A percentile compares a stretch with the other conserved stretches of the same genome.
These are phyloP conservation scores for Leptopilina myrica DNA, from an alignment of 2,888 invertebrate species.

Conservation along the genomic window DNA sequence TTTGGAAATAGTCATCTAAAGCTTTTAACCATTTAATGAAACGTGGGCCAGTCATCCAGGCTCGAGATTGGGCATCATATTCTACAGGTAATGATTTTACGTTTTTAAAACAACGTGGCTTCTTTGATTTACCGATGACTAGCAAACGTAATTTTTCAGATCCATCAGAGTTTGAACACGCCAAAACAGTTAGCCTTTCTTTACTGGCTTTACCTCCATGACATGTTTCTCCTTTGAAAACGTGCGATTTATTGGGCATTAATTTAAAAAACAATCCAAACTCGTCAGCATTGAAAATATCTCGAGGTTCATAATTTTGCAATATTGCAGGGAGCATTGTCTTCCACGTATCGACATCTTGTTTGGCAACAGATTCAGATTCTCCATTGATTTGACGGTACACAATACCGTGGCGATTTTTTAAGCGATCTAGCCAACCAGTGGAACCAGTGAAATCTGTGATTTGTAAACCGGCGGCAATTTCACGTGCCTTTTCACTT, in stretches of 20 bases:
- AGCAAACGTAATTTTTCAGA: conserved; percentile 64
- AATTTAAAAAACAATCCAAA: conserved; percentile 59
- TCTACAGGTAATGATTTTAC: conserved; percentile 57
- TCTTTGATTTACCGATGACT: conserved; percentile 66
- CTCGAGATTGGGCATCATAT: conserved; percentile 63
- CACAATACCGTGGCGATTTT: neutral
- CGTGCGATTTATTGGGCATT: conserved; percentile 59
- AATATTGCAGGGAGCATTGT: conserved; percentile 1
- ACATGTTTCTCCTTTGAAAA: conserved; percentile 64
- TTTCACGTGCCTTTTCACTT: neutral
- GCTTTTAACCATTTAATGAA: conserved; percentile 55
- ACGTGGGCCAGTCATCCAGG: conserved; percentile 70
- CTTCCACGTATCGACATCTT: neutral
- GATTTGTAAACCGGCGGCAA: neutral
- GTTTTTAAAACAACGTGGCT: conserved; percentile 65
- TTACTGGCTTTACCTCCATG: conserved; percentile 68
- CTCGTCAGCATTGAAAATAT: conserved; percentile 64
- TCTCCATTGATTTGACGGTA: neutral
- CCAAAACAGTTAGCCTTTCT: conserved; percentile 64
- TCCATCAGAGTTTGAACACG: conserved; percentile 65
- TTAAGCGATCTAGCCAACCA: neutral
- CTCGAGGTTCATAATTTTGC: conserved; percentile 35
- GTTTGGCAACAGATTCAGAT: neutral
- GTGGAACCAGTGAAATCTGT: neutral
- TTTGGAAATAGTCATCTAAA: conserved; percentile 59